These are phyloP conservation scores for Channallabes apus DNA, from an alignment of 2,797 vertebrate species.

Conservation along the genomic window DNA sequence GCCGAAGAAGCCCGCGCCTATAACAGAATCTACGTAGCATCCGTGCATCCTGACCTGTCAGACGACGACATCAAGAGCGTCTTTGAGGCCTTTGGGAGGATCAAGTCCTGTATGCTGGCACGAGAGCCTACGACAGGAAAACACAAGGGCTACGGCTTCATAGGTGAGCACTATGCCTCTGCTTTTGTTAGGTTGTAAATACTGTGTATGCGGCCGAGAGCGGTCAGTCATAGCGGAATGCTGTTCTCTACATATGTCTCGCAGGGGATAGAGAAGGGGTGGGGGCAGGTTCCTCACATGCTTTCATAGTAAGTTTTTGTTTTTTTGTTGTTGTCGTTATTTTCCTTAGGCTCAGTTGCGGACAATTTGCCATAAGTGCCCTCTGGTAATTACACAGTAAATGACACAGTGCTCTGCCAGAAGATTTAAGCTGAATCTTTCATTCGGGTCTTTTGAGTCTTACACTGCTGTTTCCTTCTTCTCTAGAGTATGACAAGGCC, in stretches of 20 bases:
- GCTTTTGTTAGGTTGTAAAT: slow-evolving; percentile 48
- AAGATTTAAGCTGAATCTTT: slow-evolving; percentile 55
- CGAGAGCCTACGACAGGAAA: slow-evolving; percentile 87
- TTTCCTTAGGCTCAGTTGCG: slow-evolving; percentile 61
- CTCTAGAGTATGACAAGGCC: slow-evolving; percentile 84
- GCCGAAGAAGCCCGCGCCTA: slow-evolving; percentile 85
- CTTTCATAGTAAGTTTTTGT: slow-evolving; percentile 64
- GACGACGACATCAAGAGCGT: slow-evolving; percentile 89
- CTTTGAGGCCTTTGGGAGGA: slow-evolving; percentile 87
- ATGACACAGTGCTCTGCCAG: slow-evolving; percentile 60
- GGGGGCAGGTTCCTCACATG: slow-evolving; percentile 62
- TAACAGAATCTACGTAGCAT: slow-evolving; percentile 88
- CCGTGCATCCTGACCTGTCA: slow-evolving; percentile 84
- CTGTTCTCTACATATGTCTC: slow-evolving; percentile 62
- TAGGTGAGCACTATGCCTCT: slow-evolving; percentile 70
- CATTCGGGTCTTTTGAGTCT: slow-evolving; percentile 29
- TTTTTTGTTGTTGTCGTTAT: slow-evolving; percentile 63
- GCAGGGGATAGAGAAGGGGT: slow-evolving; percentile 61
- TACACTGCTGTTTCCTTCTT: slow-evolving; percentile 34
- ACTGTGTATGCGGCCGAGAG: slow-evolving; percentile 57
- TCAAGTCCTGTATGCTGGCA: slow-evolving; percentile 83
- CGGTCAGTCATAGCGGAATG: slow-evolving; percentile 60
- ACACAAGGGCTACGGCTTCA: slow-evolving; percentile 88
- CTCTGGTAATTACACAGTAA: slow-evolving; percentile 61
- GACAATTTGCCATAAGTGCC: slow-evolving; percentile 60